phyloP scores from a whole-genome alignment of 2,797 vertebrate genomes.

The Tragelaphus oryx region DNA sequence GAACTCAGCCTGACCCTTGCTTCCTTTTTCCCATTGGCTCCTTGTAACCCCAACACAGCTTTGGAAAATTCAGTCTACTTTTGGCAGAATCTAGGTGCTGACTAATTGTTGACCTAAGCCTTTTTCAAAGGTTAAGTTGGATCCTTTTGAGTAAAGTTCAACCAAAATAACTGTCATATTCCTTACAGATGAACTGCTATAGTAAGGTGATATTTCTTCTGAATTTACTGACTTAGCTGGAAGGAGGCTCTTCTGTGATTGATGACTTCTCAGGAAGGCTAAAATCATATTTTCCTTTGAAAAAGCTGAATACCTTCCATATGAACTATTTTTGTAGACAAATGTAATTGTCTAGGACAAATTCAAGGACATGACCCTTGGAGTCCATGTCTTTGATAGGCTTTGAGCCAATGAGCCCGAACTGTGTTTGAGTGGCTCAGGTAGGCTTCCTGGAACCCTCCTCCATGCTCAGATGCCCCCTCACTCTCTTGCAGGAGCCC shows the following conservation, averaged over 20 bases:
- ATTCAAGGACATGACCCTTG: neutral
- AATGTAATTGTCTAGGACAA: neutral
- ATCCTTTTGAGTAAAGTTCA: slow-evolving; percentile 25
- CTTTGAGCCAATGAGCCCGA: neutral
- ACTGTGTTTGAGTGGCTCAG: rapidly evolving
- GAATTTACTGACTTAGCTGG: neutral
- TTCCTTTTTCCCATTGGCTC: neutral
- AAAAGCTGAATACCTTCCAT: neutral
- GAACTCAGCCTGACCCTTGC: neutral
- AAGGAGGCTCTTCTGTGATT: neutral
- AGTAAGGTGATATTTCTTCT: neutral
- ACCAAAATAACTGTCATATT: neutral
- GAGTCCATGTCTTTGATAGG: neutral
- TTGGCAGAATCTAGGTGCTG: neutral
- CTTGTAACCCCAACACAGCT: neutral
- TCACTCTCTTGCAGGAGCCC: neutral
- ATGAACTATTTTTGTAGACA: neutral
- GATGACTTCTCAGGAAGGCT: neutral
- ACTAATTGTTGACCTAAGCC: neutral
- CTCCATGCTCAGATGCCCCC: neutral
- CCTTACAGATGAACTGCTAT: neutral
- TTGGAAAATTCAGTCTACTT: slow-evolving; percentile 1
- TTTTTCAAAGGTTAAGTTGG: neutral
- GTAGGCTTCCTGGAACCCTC: neutral
- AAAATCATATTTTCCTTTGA: neutral